phyloP scores from a whole-genome alignment of 1,140 invertebrate species.

The Dreissena rostriformis region DNA sequence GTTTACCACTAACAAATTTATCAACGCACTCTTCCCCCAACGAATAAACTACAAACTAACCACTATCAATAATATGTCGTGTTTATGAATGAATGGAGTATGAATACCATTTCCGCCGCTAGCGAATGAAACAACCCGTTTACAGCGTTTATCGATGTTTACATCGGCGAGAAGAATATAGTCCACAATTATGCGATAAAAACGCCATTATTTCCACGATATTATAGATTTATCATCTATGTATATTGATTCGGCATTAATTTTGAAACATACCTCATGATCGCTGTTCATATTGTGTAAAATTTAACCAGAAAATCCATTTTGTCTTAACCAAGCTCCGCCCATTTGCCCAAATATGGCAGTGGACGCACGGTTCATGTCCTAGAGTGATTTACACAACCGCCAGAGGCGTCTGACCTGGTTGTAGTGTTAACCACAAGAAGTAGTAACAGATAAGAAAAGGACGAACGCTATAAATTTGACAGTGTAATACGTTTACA shows the following conservation, averaged over 20 bases:
- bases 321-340: slow-evolving; percentile 1
- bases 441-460: no score
- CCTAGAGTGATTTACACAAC: no score
- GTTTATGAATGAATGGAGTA: slow-evolving; percentile 56
- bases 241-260: no score
- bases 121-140: slow-evolving; percentile 39
- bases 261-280: no score
- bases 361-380: background rate
- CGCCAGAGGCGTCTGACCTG: no score
- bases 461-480: no score
- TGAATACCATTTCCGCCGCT: slow-evolving; percentile 45
- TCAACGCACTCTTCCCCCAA: background rate
- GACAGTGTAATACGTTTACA: no score
- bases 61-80: slow-evolving; percentile 31
- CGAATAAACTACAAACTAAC: slow-evolving; percentile 20
- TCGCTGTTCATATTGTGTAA: no score
- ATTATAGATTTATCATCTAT: no score
- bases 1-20: background rate
- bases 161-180: slow-evolving; percentile 30
- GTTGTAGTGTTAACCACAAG: no score
- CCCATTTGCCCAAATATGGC: slow-evolving; percentile 1
- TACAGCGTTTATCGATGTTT: slow-evolving; percentile 9
- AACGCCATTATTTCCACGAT: no score
- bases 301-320: no score
- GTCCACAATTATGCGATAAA: background rate